Percentiles rank a stretch among this genome's conserved stretches.
Conservation (phyloP, 2,888 invertebrate genomes). For the Hypercompe scribonia region DNA sequence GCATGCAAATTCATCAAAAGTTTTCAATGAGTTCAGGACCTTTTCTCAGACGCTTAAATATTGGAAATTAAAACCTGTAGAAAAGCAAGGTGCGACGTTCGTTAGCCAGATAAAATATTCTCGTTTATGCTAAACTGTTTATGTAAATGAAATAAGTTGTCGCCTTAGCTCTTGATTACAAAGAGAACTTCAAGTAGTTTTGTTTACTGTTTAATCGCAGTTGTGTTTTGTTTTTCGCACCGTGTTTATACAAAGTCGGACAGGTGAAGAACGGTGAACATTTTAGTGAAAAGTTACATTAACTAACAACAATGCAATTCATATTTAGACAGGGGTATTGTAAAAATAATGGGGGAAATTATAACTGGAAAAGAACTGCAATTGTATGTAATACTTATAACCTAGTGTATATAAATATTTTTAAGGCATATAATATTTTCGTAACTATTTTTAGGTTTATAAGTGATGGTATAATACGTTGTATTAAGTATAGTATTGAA, state of each 20-base stretch:
- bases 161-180: constrained; percentile 78
- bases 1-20: constrained; percentile 38
- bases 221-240: constrained; percentile 63
- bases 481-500: too few relatives aligned
- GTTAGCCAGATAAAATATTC: constrained; percentile 65
- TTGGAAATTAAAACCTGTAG: constrained; percentile 54
- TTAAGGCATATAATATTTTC: too few relatives aligned
- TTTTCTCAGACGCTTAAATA: constrained; percentile 42
- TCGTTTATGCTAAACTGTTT: constrained; percentile 75
- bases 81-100: constrained; percentile 59
- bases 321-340: constrained; percentile 28
- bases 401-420: too few relatives aligned
- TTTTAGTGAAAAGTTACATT: constrained; percentile 48
- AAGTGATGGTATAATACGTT: too few relatives aligned
- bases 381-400: too few relatives aligned
- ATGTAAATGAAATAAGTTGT: constrained; percentile 81
- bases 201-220: constrained; percentile 76
- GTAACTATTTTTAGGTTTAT: too few relatives aligned
- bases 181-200: constrained; percentile 76
- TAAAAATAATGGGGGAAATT: background rate
- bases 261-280: constrained; percentile 61
- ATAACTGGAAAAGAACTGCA: background rate
- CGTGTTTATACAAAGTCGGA: constrained; percentile 60
- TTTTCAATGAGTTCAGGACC: constrained; percentile 38
- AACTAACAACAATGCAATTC: constrained; percentile 37